Evolutionary conservation across 1,140 invertebrate species (phyloP), one percentile per base, ranked within the genome.

Genomic region (Physella acuta): DNA sequence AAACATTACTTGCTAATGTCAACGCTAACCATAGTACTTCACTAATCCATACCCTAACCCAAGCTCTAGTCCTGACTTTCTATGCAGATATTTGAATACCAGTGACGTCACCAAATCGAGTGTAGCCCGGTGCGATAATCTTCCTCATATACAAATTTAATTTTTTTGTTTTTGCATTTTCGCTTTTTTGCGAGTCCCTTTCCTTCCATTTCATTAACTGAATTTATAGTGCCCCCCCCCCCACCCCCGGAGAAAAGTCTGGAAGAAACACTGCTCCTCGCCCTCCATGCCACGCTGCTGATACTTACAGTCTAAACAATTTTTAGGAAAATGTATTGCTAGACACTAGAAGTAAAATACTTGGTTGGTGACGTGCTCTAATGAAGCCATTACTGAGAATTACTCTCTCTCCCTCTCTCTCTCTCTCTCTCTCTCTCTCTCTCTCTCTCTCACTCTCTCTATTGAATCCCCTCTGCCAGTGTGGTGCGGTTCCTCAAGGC

Each of bases 401-500:
- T 68, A 24, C 3, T 31, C 3, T 61, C 20, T 44, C 20, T 20
- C 39, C 20, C 8, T 44, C 39, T 11, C 39, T 44, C 39, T 8
- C 8, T 44, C 20, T 44, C 39, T 44, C 39, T 44, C 8, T 44
- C 39, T 44, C 8, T 44, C 39, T 55, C 24, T 5, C 52, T 24
- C 17, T 0, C 28, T 56, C 33, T 58, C 0, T 53, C 8, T 44
- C 36, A 4, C 1, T 0, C 8, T 24, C 5, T 24, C 24, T 55
- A 5, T 24, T 5, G n/a, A n/a, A 14, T 5, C 4, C 8, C 24
- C 52, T 55, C 24, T 55, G 61, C n/a, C 73, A 85, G 82, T 8
- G 44, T 82, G 0, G 59, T 72, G 0, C 71, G 82, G 17, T 83
- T 74, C 56, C 71, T 85, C 34, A 79, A 79, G 58, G 78, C 83